A percentile compares a stretch with the other conserved stretches of the same genome.
Evolutionary conservation across 2,113 vertebrate species (phyloP).

Genomic region (Motacilla alba): DNA sequence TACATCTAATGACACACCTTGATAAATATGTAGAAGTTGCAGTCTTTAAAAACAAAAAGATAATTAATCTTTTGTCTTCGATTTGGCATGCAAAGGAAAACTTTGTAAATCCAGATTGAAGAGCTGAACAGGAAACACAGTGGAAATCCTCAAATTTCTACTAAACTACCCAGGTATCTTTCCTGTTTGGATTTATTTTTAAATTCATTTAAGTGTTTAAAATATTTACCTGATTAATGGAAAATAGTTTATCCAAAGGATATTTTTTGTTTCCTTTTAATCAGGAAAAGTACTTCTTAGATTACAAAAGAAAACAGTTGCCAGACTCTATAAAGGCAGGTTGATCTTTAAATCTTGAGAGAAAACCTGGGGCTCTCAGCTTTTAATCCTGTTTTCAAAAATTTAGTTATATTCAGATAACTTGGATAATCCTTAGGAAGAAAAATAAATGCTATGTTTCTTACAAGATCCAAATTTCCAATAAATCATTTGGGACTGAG

Average conservation of each 20-base stretch:
- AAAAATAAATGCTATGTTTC: not conserved
- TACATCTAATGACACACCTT: not conserved
- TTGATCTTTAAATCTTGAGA: not conserved
- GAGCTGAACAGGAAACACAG: not conserved
- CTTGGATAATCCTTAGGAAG: not conserved
- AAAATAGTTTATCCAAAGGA: not conserved
- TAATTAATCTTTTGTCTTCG: not conserved
- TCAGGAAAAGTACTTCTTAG: not conserved
- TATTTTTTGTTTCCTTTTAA: not conserved
- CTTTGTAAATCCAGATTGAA: not conserved
- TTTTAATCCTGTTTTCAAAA: slow-evolving; percentile 10
- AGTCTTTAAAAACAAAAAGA: not conserved
- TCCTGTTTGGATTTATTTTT: not conserved
- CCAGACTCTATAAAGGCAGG: not conserved
- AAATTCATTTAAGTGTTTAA: not conserved
- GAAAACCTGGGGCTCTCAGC: not conserved
- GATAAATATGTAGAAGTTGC: not conserved
- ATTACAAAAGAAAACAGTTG: not conserved
- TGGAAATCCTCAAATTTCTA: not conserved
- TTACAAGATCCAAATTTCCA: not conserved
- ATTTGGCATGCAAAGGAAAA: not conserved
- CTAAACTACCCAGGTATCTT: not conserved
- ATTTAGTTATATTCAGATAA: not conserved
- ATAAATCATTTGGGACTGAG: not conserved
- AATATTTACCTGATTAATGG: not conserved